Percentiles rank a stretch among this genome's conserved stretches.
Evolutionary conservation across 1,140 invertebrate species (phyloP).

Genomic region (Lycorma delicatula): DNA sequence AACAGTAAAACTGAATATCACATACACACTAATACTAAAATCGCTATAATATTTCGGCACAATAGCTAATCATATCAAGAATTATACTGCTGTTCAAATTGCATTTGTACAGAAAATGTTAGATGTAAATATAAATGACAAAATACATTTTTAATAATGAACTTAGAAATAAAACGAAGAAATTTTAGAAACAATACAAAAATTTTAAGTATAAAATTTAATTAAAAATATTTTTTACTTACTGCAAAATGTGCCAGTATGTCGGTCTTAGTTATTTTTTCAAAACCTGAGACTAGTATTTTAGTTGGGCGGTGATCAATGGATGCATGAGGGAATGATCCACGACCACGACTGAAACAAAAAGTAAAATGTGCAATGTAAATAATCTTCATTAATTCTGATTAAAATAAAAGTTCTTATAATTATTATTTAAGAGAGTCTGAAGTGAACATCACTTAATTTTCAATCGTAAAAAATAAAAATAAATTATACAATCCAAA

Average conservation of each 20-base stretch:
- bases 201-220: slow-evolving; percentile 5
- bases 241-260: slow-evolving; percentile 64
- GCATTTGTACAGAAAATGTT: not conserved
- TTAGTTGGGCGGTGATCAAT: slow-evolving; percentile 75
- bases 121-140: too few relatives aligned
- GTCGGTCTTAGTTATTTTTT: slow-evolving; percentile 57
- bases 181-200: slow-evolving; percentile 1
- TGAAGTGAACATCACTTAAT: too few relatives aligned
- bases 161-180: not conserved
- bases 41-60: not conserved
- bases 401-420: too few relatives aligned
- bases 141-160: too few relatives aligned
- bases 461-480: too few relatives aligned
- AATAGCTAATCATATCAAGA: not conserved
- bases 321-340: slow-evolving; percentile 44
- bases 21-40: too few relatives aligned
- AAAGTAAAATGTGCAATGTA: not conserved
- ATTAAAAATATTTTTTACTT: slow-evolving; percentile 32
- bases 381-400: not conserved
- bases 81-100: not conserved
- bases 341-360: slow-evolving; percentile 1
- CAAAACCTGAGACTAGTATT: slow-evolving; percentile 68
- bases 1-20: too few relatives aligned
- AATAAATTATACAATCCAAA: too few relatives aligned
- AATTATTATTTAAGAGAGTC: too few relatives aligned